Evolutionary conservation across 2,888 invertebrate species (phyloP).

Genomic region (Galerucella nymphaeae): DNA sequence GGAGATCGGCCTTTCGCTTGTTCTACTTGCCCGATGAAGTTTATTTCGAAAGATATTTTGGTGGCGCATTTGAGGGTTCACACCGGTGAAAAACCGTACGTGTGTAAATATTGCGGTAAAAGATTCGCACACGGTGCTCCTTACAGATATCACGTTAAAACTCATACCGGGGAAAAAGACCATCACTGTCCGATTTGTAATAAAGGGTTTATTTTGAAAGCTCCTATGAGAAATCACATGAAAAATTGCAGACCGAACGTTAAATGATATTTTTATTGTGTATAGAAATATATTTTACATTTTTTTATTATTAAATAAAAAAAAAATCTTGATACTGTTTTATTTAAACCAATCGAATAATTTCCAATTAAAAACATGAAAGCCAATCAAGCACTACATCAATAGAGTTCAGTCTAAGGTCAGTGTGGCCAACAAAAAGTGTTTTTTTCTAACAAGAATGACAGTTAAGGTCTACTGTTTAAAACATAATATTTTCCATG

Average conservation of each 20-base stretch:
- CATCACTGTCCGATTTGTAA: slow-evolving; percentile 60
- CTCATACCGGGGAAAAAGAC: slow-evolving; percentile 70
- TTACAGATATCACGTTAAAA: slow-evolving; percentile 70
- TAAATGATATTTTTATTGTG: background rate
- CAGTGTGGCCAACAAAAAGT: too few relatives aligned
- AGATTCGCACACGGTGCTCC: slow-evolving; percentile 68
- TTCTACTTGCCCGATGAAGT: slow-evolving; percentile 62
- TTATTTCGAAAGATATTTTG: slow-evolving; percentile 67
- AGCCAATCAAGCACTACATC: too few relatives aligned
- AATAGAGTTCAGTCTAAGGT: too few relatives aligned
- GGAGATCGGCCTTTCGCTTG: slow-evolving; percentile 65
- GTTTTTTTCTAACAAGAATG: too few relatives aligned
- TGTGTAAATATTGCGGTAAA: slow-evolving; percentile 54
- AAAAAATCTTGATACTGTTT: too few relatives aligned
- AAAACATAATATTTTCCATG: too few relatives aligned
- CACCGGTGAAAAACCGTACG: slow-evolving; percentile 55
- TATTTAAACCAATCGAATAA: too few relatives aligned
- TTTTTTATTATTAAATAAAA: too few relatives aligned
- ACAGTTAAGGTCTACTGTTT: too few relatives aligned
- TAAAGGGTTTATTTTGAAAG: slow-evolving; percentile 46
- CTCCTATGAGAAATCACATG: slow-evolving; percentile 51
- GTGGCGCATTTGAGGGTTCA: slow-evolving; percentile 58
- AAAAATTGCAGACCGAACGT: slow-evolving; percentile 49
- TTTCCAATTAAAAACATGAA: too few relatives aligned
- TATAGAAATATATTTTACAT: too few relatives aligned